phyloP scores from a whole-genome alignment of 2,888 invertebrate genomes.

The Lysandra coridon region DNA sequence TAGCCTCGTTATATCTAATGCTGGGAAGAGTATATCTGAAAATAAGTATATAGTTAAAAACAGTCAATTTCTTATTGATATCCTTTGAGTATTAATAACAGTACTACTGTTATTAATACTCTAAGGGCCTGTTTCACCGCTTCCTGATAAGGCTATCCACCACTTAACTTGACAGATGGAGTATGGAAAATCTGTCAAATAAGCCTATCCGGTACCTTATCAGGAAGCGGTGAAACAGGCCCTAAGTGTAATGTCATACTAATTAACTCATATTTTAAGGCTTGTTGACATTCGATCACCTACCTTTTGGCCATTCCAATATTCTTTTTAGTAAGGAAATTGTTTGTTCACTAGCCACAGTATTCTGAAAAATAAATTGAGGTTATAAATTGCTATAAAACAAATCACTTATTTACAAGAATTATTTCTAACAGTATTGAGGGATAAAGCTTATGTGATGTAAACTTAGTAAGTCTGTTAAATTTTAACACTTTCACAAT shows the following conservation, averaged over 20 bases:
- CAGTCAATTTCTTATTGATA: too few species aligned
- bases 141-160: too few species aligned
- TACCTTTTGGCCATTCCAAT: slow-evolving; percentile 87
- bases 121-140: too few species aligned
- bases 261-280: neutral
- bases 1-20: slow-evolving; percentile 91
- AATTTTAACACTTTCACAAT: too few species aligned
- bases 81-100: too few species aligned
- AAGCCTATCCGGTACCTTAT: too few species aligned
- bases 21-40: slow-evolving; percentile 91
- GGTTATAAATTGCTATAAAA: neutral
- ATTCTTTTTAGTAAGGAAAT: slow-evolving; percentile 81
- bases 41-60: slow-evolving; percentile 41
- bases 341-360: slow-evolving; percentile 65
- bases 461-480: neutral
- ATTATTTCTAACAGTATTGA: neutral
- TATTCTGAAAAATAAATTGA: slow-evolving; percentile 54
- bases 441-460: neutral
- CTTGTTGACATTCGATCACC: neutral
- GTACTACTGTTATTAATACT: too few species aligned
- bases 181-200: too few species aligned
- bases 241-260: neutral
- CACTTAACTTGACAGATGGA: too few species aligned
- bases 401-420: too few species aligned
- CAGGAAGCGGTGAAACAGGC: too few species aligned